phyloP scores from a whole-genome alignment of 2,113 vertebrate genomes.

The Dermatemys mawii region DNA sequence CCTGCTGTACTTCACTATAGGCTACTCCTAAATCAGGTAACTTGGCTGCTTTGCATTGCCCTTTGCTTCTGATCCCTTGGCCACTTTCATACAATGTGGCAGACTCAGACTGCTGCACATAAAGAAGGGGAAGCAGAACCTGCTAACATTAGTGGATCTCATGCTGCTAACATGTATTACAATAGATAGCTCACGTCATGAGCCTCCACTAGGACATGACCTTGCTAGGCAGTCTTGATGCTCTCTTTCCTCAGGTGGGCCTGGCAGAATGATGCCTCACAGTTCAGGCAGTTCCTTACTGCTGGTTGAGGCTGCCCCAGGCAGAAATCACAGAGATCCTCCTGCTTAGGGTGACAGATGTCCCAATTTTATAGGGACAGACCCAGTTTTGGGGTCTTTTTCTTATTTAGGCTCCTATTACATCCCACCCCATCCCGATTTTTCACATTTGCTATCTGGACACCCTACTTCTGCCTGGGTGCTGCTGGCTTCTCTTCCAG shows the following conservation, averaged over 20 bases:
- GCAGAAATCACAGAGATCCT: conserved; percentile 84
- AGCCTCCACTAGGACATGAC: conserved; percentile 74
- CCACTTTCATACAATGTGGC: not conserved
- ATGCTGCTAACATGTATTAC: not conserved
- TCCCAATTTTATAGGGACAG: too few relatives aligned
- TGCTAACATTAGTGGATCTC: too few relatives aligned
- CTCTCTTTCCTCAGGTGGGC: conserved; percentile 84
- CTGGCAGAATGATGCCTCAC: conserved; percentile 84
- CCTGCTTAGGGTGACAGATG: too few relatives aligned
- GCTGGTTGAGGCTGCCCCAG: conserved; percentile 59
- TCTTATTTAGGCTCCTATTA: too few relatives aligned
- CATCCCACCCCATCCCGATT: too few relatives aligned
- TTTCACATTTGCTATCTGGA: too few relatives aligned
- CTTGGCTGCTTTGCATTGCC: not conserved
- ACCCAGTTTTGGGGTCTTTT: too few relatives aligned
- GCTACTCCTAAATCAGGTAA: not conserved
- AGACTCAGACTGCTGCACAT: not conserved
- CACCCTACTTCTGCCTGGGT: conserved; percentile 53
- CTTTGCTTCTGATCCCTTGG: not conserved
- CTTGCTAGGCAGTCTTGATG: conserved; percentile 64
- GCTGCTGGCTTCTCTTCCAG: not conserved
- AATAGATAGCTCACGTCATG: not conserved
- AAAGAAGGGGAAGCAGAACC: not conserved
- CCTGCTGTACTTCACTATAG: not conserved
- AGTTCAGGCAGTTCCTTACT: conserved; percentile 80